Conservation (phyloP, 2,888 invertebrate genomes). For the Habroteleia sp. region DNA sequence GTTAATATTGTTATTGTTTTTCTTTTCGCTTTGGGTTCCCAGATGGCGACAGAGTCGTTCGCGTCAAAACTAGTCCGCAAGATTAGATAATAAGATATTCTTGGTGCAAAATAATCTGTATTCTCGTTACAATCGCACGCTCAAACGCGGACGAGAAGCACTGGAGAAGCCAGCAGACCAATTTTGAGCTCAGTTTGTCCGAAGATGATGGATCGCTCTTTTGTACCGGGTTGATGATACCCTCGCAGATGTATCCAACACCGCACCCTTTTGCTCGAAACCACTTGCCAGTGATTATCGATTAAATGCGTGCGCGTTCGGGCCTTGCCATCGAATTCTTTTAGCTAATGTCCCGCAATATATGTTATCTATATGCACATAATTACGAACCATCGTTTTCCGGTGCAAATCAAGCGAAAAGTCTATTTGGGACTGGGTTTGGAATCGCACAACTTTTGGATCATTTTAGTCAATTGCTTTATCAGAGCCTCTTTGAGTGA, state of each 20-base stretch:
- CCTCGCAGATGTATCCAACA: constrained; percentile 78
- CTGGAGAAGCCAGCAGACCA: constrained; percentile 58
- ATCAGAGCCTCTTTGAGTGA: no score
- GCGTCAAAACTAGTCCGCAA: constrained; percentile 3
- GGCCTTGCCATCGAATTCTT: constrained; percentile 60
- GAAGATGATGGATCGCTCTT: constrained; percentile 80
- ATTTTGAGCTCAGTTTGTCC: constrained; percentile 74
- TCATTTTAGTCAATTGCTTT: no score
- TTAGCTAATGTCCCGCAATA: constrained; percentile 58
- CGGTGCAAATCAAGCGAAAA: constrained; percentile 12
- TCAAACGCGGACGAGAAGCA: constrained; percentile 52
- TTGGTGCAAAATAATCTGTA: constrained; percentile 48
- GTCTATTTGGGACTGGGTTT: constrained; percentile 1
- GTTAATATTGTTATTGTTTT: background rate
- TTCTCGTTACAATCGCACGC: constrained; percentile 60
- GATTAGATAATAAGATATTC: constrained; percentile 46
- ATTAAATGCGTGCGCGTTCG: constrained; percentile 75
- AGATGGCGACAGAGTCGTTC: constrained; percentile 1
- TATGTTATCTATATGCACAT: constrained; percentile 54
- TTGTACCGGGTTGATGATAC: constrained; percentile 78
- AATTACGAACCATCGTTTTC: constrained; percentile 45
- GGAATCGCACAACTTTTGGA: background rate
- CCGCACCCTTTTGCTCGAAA: constrained; percentile 74
- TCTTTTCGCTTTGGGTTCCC: background rate
- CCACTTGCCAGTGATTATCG: constrained; percentile 79